Evolutionary conservation across 2,888 invertebrate species (phyloP), one percentile per base, ranked within the genome.

Genomic region (Ellobium chinense): DNA sequence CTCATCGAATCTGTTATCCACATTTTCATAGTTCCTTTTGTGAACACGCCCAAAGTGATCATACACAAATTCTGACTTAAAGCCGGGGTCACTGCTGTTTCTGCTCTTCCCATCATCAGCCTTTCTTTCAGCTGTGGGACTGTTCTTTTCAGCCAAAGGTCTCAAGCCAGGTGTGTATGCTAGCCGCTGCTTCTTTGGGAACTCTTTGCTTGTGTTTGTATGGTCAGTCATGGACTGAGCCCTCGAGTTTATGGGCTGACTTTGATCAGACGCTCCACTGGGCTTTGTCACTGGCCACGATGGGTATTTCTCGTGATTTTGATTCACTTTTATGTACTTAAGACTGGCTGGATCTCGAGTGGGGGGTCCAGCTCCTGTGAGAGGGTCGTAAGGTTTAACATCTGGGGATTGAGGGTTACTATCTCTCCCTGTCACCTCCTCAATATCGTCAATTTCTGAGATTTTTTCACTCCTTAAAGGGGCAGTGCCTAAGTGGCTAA

Each of bases 291-390:
- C 95, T 24, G 96, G 96, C 96, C 96, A 96, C 82, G 95, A 95
- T 1, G 96, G 96, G 90, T 95, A 96, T 91, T 96, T 96, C 92
- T 96, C 96, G 94, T 96, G 96, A 82, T 95, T 95, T 81, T 95
- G 95, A 66, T 95, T 95, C 63, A 82, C 81, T 93, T 95, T 95
- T 88, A 95, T 94, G 86, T 94, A 94, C 91, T 95, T 95, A 91
- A 95, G 94, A 89, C 95, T 95, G 83, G 95, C 95, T 37, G 95
- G 94, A 92, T 95, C 95, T 87, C 95, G 93, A 69, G 95, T 95
- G 63, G 95, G 95, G 2, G 58, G 65, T 0, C 72, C 72, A 0
- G 63, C 63, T 1, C 72, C 63, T 1, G 37, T 3, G 18, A 62
- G 46, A 4, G 86, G 85, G 34, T 68, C 68, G 60, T 72, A 24